Percentiles rank a stretch among this genome's conserved stretches.
Conservation (phyloP, 2,113 vertebrate species). For the Fregetta grallaria region DNA sequence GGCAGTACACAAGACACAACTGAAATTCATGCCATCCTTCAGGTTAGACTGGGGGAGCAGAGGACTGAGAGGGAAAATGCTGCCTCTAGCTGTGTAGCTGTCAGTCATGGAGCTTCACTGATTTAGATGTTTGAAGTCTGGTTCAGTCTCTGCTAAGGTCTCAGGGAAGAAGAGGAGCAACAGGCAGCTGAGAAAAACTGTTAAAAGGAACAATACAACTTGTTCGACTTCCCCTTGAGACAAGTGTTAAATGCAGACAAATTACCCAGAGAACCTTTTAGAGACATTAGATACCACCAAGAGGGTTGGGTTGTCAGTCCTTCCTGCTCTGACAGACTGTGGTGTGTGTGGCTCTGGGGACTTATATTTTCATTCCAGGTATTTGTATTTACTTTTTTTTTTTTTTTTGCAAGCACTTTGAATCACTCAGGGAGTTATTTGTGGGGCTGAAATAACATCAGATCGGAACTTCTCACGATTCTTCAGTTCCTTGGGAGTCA, state of each 20-base stretch:
- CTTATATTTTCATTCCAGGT: conserved; percentile 54
- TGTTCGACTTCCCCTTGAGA: not conserved
- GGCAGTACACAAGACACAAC: not conserved
- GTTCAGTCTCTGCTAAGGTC: not conserved
- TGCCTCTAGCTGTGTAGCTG: not conserved
- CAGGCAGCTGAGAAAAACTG: not conserved
- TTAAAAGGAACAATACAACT: not conserved
- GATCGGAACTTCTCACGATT: conserved; percentile 52
- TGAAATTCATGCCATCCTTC: not conserved
- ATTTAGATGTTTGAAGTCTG: not conserved
- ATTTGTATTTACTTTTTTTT: conserved; percentile 33
- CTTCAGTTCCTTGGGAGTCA: conserved; percentile 30
- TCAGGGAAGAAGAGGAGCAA: not conserved
- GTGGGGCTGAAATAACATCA: conserved; percentile 51
- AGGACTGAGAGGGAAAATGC: not conserved
- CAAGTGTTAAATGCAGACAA: not conserved
- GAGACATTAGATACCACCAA: not conserved
- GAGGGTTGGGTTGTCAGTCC: not conserved
- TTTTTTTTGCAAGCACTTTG: not conserved
- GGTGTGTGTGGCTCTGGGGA: not conserved
- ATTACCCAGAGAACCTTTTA: not conserved
- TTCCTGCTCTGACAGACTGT: not conserved
- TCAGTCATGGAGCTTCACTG: not conserved
- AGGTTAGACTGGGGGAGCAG: not conserved
- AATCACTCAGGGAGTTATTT: conserved; percentile 25